phyloP scores from a whole-genome alignment of 37 sponge, comb jelly and placozoan species.

The Agelas oroides region DNA sequence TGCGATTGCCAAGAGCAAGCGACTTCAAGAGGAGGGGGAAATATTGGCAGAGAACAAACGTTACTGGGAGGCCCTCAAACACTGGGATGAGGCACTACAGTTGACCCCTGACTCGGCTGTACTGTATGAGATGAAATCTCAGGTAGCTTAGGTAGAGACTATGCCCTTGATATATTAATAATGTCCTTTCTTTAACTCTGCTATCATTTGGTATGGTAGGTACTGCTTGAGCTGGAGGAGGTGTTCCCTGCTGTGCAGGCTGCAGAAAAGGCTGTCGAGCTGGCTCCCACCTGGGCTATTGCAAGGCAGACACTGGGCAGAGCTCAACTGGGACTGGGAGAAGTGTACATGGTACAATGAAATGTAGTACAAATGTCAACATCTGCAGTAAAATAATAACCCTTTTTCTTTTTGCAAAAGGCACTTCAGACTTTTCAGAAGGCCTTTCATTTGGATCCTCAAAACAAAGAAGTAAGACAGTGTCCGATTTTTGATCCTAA shows the following conservation, averaged over 20 bases:
- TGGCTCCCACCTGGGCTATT: constrained; percentile 67
- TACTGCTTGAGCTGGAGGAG: constrained; percentile 76
- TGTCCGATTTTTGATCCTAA: too few species aligned
- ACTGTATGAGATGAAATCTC: constrained; percentile 87
- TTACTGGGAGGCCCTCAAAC: constrained; percentile 80
- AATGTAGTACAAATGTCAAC: too few species aligned
- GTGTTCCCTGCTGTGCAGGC: constrained; percentile 86
- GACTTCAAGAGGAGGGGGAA: constrained; percentile 80
- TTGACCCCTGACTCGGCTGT: constrained; percentile 62
- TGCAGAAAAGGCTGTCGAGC: constrained; percentile 81
- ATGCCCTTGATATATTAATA: not conserved
- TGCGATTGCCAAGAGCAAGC: constrained; percentile 39
- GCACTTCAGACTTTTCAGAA: constrained; percentile 83
- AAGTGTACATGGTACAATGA: constrained; percentile 68
- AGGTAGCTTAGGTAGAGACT: constrained; percentile 30
- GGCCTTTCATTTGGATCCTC: constrained; percentile 86
- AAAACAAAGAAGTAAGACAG: constrained; percentile 67
- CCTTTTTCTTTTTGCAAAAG: constrained; percentile 17
- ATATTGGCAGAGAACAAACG: constrained; percentile 79
- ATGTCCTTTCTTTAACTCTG: too few species aligned
- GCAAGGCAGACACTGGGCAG: constrained; percentile 87
- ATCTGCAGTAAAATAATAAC: too few species aligned
- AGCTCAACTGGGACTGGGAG: constrained; percentile 92
- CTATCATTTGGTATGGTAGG: constrained; percentile 45
- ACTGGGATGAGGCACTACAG: constrained; percentile 84